These are phyloP conservation scores for Hoplostethus mediterraneus DNA, from an alignment of 2,797 vertebrate species.

Conservation along the genomic window DNA sequence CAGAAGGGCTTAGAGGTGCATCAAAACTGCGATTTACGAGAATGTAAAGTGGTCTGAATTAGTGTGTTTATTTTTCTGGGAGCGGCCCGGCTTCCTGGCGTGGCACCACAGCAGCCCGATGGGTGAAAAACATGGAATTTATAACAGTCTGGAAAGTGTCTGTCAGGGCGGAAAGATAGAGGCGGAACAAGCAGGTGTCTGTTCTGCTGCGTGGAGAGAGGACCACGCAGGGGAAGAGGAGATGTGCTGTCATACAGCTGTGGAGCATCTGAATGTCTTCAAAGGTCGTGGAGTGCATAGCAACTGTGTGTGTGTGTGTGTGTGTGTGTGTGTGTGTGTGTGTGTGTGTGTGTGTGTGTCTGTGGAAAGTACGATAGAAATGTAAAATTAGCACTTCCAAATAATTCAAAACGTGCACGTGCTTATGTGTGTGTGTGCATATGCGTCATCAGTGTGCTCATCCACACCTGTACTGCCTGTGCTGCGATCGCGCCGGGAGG, in stretches of 20 bases:
- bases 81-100: constrained; percentile 53
- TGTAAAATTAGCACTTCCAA: no score
- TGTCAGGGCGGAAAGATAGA: constrained; percentile 61
- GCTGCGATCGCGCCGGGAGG: constrained; percentile 1
- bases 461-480: no score
- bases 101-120: constrained; percentile 33
- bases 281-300: constrained; percentile 44
- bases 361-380: no score
- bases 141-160: constrained; percentile 67
- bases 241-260: constrained; percentile 22
- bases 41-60: constrained; percentile 50
- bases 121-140: constrained; percentile 67
- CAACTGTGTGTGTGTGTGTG: background rate
- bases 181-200: constrained; percentile 73
- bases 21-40: constrained; percentile 39
- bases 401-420: no score
- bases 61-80: constrained; percentile 67
- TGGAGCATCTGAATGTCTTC: constrained; percentile 45
- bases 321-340: constrained; percentile 7
- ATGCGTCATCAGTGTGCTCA: background rate
- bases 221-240: constrained; percentile 11
- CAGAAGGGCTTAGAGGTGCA: constrained; percentile 34
- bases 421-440: background rate
- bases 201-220: constrained; percentile 52
- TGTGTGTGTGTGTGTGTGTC: constrained; percentile 1